Evolutionary conservation across 1,140 invertebrate genomes (phyloP), one percentile per base, ranked within the genome.

Genomic region (Drosophila mayri): DNA sequence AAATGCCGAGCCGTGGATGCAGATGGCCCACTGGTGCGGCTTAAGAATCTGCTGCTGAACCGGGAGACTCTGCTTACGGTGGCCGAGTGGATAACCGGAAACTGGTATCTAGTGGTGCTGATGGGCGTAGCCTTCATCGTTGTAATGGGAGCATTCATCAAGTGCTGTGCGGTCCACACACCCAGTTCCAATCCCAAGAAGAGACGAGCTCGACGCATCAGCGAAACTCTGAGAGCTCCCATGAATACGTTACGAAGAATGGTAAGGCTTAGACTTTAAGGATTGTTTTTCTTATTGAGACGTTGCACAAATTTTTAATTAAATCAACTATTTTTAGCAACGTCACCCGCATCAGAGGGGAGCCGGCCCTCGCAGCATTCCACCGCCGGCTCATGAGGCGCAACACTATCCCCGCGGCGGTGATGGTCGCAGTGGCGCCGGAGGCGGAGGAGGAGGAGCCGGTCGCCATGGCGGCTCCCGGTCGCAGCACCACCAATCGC

Each of bases 151-250:
- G 93, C 98, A n/a, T 99, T 99, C 93, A 99, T 99, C 81, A 99
- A 99, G 93, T 99, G 99, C 92, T 99, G 99, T 94, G 99, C 99
- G 16, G 99, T 99, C 57, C 99, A 99, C 93, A 99, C 99, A 44
- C 99, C 99, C 20, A 99, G 98, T 50, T 98, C 97, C 55, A 99
- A 99, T 95, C 98, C 98, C 11, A 98, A 98, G 92, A 97, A 97
- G 87, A 96, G 96, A 52, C 97, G 97, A 1, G 97, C 97, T 7
- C 95, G 97, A 75, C 95, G 97, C 64, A 95, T 98, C 67, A 96
- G 96, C 75, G 97, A 98, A 93, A 98, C 98, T 14, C 93, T 98
- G 12, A 94, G 97, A 44, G 95, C 97, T 75, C 97, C 97, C 16
- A 98, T 98, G 95, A 97, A 97, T 91, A 98, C 97, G 28, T 93